phyloP scores from a whole-genome alignment of 92 coral and sea anemone genomes.

The Siderastrea radians region DNA sequence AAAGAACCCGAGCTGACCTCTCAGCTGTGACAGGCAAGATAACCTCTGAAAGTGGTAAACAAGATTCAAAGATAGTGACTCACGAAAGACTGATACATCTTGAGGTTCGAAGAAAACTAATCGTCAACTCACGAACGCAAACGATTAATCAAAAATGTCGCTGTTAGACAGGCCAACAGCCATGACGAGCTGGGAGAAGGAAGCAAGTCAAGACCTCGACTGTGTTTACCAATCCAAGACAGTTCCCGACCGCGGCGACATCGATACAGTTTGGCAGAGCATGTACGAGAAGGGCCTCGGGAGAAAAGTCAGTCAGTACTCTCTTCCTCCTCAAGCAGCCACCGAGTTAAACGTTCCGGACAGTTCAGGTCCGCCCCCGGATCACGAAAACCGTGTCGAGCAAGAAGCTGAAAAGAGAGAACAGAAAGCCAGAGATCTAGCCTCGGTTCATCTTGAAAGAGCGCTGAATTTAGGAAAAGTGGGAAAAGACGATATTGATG shows the following conservation, averaged over 20 bases:
- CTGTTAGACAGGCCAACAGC: slow-evolving; percentile 76
- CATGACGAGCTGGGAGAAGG: slow-evolving; percentile 74
- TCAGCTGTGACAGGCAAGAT: background rate
- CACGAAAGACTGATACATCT: background rate
- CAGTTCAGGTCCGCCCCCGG: background rate
- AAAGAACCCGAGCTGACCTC: background rate
- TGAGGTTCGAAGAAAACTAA: background rate
- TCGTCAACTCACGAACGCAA: background rate
- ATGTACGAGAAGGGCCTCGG: slow-evolving; percentile 91
- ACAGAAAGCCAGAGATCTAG: slow-evolving; percentile 71
- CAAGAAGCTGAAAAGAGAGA: slow-evolving; percentile 17
- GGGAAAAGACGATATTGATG: slow-evolving; percentile 65
- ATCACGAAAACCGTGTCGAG: background rate
- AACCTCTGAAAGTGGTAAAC: background rate
- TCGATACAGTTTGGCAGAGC: slow-evolving; percentile 87
- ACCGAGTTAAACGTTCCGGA: slow-evolving; percentile 24
- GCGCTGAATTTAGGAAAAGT: slow-evolving; percentile 79
- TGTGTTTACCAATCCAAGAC: slow-evolving; percentile 83
- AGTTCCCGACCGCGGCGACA: slow-evolving; percentile 65
- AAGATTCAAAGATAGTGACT: background rate
- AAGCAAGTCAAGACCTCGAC: slow-evolving; percentile 72
- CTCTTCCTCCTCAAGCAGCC: slow-evolving; percentile 61
- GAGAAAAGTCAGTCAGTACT: slow-evolving; percentile 82
- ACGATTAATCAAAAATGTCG: slow-evolving; percentile 57
- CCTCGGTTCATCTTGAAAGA: slow-evolving; percentile 87